phyloP scores from a whole-genome alignment of 2,888 invertebrate genomes.

The Pyrrhia umbra region DNA sequence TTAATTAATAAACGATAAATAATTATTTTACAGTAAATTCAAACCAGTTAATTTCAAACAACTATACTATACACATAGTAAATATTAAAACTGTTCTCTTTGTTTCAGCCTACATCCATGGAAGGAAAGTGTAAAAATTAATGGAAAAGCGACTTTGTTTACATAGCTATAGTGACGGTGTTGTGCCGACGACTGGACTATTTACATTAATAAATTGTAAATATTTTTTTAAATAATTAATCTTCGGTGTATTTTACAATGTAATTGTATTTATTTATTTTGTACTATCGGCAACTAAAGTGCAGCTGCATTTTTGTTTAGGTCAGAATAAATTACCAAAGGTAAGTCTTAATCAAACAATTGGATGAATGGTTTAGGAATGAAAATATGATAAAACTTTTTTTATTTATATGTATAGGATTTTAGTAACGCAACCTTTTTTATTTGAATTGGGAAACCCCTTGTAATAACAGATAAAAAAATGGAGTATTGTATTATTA shows the following conservation, averaged over 20 bases:
- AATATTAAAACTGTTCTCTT: conserved; percentile 33
- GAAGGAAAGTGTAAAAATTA: conserved; percentile 77
- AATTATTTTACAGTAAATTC: not conserved
- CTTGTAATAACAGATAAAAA: too few species aligned
- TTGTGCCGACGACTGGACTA: conserved; percentile 6
- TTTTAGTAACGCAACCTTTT: too few species aligned
- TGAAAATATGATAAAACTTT: too few species aligned
- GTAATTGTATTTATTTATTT: not conserved
- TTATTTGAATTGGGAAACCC: too few species aligned
- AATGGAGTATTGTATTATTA: too few species aligned
- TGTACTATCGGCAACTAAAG: too few species aligned
- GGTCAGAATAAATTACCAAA: too few species aligned
- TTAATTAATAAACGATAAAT: too few species aligned
- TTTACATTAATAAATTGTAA: conserved; percentile 9
- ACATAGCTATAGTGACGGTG: conserved; percentile 8
- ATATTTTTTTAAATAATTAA: conserved; percentile 19
- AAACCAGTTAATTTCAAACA: not conserved
- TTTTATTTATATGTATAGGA: too few species aligned
- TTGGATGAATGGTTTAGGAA: too few species aligned
- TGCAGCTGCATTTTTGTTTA: too few species aligned
- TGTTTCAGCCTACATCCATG: conserved; percentile 84
- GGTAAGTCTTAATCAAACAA: too few species aligned
- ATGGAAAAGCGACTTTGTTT: conserved; percentile 26
- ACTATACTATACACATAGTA: not conserved
- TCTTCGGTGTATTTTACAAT: conserved; percentile 10